Evolutionary conservation across 2,113 vertebrate genomes (phyloP), one percentile per base, ranked within the genome.

Genomic region (Bubo blakistoni): DNA sequence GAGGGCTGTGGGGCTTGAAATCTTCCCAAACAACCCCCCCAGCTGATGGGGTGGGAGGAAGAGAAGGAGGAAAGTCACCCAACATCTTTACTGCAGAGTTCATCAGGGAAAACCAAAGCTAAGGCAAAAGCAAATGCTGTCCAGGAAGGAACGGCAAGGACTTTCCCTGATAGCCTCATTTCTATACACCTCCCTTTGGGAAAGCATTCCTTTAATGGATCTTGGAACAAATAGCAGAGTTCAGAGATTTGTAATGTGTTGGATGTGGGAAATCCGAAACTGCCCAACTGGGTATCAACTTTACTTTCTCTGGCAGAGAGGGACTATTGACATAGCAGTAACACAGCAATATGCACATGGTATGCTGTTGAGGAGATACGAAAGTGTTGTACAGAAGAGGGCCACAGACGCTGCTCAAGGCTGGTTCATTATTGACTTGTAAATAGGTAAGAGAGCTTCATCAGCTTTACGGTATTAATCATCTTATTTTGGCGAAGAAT

Each of bases 341-440:
- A 14, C 24, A 29, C 63, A 36, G 47, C 55, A 25, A 24, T 4
- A n/a, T 3, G 44, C 1, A 0, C 14, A 11, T 2, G 40, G 19
- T 12, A 11, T 17, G 16, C 57, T 71, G 26, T 2, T 62, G n/a
- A 67, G 51, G 51, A 49, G 42, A 5, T 8, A n/a, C 15, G 42
- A 19, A 32, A 65, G 32, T 10, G 22, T 44, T 34, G 36, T 16
- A 51, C 14, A 36, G 42, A 42, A 65, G 32, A 27, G 30, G 15
- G 29, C 47, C 47, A 29, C 18, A 17, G 73, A 34, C 0, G 2
- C 20, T 34, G 34, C 9, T 74, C 54, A 57, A 30, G 55, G 47
- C 27, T 42, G 16, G 11, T 18, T 74, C 36, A 32, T 34, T 73
- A 24, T 2, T 61, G 20, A 61, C 47, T 36, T 54, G 15, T 67